Conservation (phyloP, 1,140 invertebrate species). For the Cyclargus thomasi region DNA sequence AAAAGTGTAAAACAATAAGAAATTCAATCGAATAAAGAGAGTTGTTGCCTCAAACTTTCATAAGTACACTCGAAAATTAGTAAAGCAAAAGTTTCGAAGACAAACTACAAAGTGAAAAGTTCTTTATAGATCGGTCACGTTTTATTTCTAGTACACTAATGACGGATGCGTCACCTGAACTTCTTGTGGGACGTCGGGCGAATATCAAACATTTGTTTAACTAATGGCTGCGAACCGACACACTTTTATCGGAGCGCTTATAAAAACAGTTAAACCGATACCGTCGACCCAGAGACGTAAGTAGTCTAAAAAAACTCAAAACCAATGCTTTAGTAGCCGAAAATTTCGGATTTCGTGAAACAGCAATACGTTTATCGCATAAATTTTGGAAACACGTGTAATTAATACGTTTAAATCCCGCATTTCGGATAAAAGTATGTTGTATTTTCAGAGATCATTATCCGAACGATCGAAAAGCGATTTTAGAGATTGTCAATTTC, state of each 20-base stretch:
- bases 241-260: slow-evolving; percentile 23
- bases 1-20: background rate
- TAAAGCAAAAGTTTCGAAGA: slow-evolving; percentile 17
- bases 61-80: slow-evolving; percentile 11
- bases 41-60: background rate
- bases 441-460: background rate
- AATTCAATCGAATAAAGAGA: background rate
- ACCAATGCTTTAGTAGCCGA: no score
- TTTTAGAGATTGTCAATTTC: background rate
- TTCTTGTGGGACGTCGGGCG: slow-evolving; percentile 32
- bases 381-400: no score
- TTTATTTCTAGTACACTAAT: slow-evolving; percentile 45
- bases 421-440: background rate
- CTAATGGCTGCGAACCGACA: slow-evolving; percentile 33
- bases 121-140: slow-evolving; percentile 28
- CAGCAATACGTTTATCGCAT: no score
- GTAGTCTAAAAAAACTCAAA: no score
- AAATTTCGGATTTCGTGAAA: no score
- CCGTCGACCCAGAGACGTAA: background rate
- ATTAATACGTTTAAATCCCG: no score
- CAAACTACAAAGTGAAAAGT: slow-evolving; percentile 18
- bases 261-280: slow-evolving; percentile 7
- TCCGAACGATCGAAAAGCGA: background rate
- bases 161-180: slow-evolving; percentile 40
- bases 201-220: slow-evolving; percentile 39